Percentiles rank a stretch among this genome's conserved stretches.
These are phyloP conservation scores for Pangasius sanitwongsei DNA, from an alignment of 2,797 vertebrate species.

Conservation along the genomic window DNA sequence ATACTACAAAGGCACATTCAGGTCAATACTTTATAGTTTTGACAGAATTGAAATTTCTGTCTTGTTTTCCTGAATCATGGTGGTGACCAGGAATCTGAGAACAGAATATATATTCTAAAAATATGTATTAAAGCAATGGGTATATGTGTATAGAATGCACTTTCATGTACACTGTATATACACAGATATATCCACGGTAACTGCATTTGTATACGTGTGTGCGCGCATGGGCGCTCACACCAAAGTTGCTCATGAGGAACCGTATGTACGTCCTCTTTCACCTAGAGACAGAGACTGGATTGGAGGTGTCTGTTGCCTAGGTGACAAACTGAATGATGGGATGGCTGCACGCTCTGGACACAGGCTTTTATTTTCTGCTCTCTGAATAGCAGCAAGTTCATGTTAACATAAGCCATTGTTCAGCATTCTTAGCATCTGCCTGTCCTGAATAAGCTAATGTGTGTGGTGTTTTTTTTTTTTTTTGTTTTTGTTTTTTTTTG, in stretches of 20 bases:
- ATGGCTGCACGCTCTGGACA: conserved; percentile 32
- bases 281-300: conserved; percentile 39
- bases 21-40: conserved; percentile 28
- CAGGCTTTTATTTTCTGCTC: conserved; percentile 26
- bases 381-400: conserved; percentile 16
- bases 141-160: neutral
- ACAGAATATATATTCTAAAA: neutral
- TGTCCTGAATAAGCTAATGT: neutral
- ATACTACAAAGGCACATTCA: conserved; percentile 15
- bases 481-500: too few relatives aligned
- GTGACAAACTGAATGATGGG: conserved; percentile 49
- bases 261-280: conserved; percentile 22
- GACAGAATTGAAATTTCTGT: conserved; percentile 10
- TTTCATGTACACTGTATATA: neutral
- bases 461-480: neutral
- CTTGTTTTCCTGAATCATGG: conserved; percentile 12
- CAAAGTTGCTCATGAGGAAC: neutral
- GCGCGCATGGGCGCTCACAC: neutral
- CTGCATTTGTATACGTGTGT: neutral
- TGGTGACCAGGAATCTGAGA: neutral
- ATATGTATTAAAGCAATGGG: neutral
- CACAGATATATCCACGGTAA: neutral
- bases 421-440: neutral
- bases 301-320: conserved; percentile 55
- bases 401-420: neutral